Conservation (phyloP, 1,140 invertebrate species). For the Lethocerus indicus region DNA sequence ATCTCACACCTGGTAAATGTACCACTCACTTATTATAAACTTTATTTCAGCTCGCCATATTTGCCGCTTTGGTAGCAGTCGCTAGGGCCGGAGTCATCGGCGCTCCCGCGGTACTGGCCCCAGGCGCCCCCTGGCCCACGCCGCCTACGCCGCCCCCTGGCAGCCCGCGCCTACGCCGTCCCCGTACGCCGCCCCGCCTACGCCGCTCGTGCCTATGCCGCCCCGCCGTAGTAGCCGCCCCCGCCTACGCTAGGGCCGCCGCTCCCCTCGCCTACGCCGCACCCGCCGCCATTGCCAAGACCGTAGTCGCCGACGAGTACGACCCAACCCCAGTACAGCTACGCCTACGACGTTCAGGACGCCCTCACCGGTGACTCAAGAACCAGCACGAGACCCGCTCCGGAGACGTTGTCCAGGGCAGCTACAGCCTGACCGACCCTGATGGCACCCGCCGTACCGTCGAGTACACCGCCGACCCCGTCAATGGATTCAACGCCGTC, state of each 20-base stretch:
- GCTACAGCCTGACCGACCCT: conserved; percentile 18
- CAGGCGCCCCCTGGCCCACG: conserved; percentile 16
- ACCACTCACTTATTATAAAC: no score
- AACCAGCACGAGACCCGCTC: conserved; percentile 32
- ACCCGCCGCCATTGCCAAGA: conserved; percentile 2
- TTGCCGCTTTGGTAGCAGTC: conserved; percentile 20
- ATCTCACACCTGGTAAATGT: no score
- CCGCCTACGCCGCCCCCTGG: no score
- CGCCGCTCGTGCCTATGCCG: conserved; percentile 11
- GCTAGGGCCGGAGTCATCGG: conserved; percentile 19
- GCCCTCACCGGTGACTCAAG: conserved; percentile 31
- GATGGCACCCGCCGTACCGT: conserved; percentile 17
- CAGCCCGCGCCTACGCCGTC: conserved; percentile 8
- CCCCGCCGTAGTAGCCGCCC: neutral
- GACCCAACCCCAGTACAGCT: conserved; percentile 35
- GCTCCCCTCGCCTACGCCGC: neutral
- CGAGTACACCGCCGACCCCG: conserved; percentile 1
- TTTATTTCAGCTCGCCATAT: conserved; percentile 18
- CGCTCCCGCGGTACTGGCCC: conserved; percentile 15
- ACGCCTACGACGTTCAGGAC: conserved; percentile 48
- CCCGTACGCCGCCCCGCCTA: conserved; percentile 13
- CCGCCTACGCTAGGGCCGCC: neutral
- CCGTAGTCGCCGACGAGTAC: conserved; percentile 4
- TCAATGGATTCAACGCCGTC: conserved; percentile 8
- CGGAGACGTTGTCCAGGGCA: conserved; percentile 45